phyloP scores from a whole-genome alignment of 2,888 invertebrate species.

The Drosophila affinis region DNA sequence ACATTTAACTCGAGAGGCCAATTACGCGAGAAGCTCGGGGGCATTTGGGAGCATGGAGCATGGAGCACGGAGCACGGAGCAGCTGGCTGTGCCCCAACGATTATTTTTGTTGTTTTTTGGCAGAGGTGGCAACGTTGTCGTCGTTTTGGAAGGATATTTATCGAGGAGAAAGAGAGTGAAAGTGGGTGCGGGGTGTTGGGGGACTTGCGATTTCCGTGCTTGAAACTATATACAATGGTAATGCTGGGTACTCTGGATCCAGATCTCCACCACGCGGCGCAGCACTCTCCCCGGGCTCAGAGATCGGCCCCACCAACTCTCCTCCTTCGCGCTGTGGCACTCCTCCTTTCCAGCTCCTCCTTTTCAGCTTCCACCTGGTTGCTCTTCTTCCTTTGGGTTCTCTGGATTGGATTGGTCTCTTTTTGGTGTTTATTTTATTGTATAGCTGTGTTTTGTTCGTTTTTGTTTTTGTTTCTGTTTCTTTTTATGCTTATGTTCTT shows the following conservation, averaged over 20 bases:
- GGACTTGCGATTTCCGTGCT: not conserved
- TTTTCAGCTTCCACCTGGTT: too few species aligned
- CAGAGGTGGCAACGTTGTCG: not conserved
- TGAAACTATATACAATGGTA: not conserved
- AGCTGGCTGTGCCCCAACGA: not conserved
- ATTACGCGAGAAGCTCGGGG: slow-evolving; percentile 18
- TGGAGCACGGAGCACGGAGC: not conserved
- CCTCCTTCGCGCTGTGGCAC: slow-evolving; percentile 1
- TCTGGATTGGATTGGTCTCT: slow-evolving; percentile 3
- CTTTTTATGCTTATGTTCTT: not conserved
- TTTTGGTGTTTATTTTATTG: not conserved
- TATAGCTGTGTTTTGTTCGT: not conserved
- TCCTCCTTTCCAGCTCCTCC: not conserved
- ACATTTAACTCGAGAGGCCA: slow-evolving; percentile 67
- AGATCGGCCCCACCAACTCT: not conserved
- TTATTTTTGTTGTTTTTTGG: not conserved
- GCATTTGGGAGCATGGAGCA: not conserved
- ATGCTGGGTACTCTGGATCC: not conserved
- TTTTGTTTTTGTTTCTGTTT: too few species aligned
- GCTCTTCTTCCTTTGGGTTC: not conserved
- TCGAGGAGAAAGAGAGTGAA: not conserved
- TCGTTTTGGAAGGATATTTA: not conserved
- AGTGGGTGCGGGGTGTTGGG: not conserved
- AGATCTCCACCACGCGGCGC: not conserved
- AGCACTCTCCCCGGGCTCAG: not conserved